phyloP scores from a whole-genome alignment of 2,888 invertebrate species.

The Ypsolopha scabrella region DNA sequence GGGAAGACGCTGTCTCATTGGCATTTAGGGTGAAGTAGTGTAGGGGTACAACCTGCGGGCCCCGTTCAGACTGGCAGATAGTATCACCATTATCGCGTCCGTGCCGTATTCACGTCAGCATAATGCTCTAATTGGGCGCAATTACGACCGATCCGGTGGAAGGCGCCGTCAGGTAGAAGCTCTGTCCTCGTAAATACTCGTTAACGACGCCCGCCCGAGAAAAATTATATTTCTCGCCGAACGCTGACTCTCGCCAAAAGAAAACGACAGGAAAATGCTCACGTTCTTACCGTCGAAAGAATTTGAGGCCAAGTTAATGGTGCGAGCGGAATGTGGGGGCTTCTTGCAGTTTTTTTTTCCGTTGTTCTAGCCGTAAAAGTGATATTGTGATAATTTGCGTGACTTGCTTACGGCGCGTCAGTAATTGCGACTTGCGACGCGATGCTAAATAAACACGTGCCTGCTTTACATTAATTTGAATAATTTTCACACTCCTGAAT shows the following conservation, averaged over 20 bases:
- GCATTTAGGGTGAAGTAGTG: background rate
- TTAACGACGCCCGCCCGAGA: conserved; percentile 56
- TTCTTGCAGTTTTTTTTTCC: conserved; percentile 18
- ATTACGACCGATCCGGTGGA: conserved; percentile 60
- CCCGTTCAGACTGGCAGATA: conserved; percentile 33
- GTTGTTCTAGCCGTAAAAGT: conserved; percentile 33
- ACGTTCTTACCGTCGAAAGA: conserved; percentile 44
- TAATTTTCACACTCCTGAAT: background rate
- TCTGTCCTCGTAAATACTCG: conserved; percentile 65
- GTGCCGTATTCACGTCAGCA: conserved; percentile 67
- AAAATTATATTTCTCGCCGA: conserved; percentile 57
- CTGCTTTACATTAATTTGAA: conserved; percentile 1
- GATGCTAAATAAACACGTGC: background rate
- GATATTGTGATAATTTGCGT: conserved; percentile 37
- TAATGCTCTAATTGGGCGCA: conserved; percentile 68
- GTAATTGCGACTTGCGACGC: background rate
- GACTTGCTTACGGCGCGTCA: conserved; percentile 13
- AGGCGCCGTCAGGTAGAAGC: conserved; percentile 61
- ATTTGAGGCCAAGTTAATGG: conserved; percentile 50
- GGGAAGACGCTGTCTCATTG: conserved; percentile 20
- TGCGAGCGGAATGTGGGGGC: conserved; percentile 36
- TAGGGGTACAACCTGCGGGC: background rate
- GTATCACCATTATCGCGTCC: conserved; percentile 62
- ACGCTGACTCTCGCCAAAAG: conserved; percentile 44
- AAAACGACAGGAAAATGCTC: conserved; percentile 48